Base-by-base conservation (phyloP, 2,797 vertebrate species). In the Buphagus erythrorhynchus region DNA sequence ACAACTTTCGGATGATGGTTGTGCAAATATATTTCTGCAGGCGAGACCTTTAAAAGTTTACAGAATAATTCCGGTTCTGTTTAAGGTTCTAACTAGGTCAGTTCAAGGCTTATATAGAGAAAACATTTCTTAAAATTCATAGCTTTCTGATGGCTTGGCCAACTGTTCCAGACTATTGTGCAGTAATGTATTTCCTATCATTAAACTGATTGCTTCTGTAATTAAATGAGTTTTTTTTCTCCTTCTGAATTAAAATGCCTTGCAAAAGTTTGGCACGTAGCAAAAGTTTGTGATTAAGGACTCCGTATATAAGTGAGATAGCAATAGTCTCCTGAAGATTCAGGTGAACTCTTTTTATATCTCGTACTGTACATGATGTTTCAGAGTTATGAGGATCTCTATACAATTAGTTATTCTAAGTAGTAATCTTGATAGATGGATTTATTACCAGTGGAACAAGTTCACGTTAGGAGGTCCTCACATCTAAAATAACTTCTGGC, bases 1-100 rank as follows among this genome's bases (percentile, higher is more conserved):
- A 45, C 51, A 75, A 15, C 67, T 85, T 51, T 3, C 0, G 11
- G n/a, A 75, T 89, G 54, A 74, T 63, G 72, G 69, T 59, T 75
- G 38, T 91, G 43, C 74, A 86, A 84, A 92, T 43, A 33, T 75
- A 33, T 87, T 91, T 31, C 63, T 94, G 25, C 67, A 73, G 77
- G 40, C 58, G 4, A 93, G 86, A 94, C 86, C 81, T 93, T 92
- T 93, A 79, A 86, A 92, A 97, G 94, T 95, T 96, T 95, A 95
- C 69, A 73, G 77, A 89, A 92, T 42, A 73, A 91, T 91, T 97
- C 54, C 9, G 4, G 43, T 66, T 86, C 67, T 92, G 71, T 88
- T 96, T 94, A 90, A 81, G 80, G 31, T 88, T 91, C 84, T 91
- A 92, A 75, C 49, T 88, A 66, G 84, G 77, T 94, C 73, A 86